Evolutionary conservation across 2,113 vertebrate genomes (phyloP).

Genomic region (Pogona vitticeps): DNA sequence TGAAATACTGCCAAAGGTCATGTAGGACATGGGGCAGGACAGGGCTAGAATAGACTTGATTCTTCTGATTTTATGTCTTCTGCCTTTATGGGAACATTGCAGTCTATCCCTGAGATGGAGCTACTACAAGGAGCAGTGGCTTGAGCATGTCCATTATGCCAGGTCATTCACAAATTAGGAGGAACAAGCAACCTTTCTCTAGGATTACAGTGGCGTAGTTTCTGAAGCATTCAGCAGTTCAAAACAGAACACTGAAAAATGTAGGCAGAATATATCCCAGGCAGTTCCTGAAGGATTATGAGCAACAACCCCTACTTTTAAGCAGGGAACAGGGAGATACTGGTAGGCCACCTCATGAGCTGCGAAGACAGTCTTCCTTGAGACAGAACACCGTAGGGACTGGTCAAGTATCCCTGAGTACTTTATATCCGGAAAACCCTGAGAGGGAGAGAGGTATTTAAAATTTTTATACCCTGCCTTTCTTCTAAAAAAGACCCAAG

Average conservation of each 20-base stretch:
- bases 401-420: too few relatives aligned
- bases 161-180: too few relatives aligned
- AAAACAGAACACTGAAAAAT: background rate
- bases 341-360: background rate
- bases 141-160: too few relatives aligned
- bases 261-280: background rate
- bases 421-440: too few relatives aligned
- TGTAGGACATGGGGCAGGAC: background rate
- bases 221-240: background rate
- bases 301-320: background rate
- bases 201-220: background rate
- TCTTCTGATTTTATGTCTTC: background rate
- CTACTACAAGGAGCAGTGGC: background rate
- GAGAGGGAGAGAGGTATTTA: too few relatives aligned
- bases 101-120: too few relatives aligned
- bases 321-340: background rate
- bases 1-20: background rate
- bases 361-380: background rate
- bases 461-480: too few relatives aligned
- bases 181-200: background rate
- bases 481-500: too few relatives aligned
- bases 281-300: background rate
- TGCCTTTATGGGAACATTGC: background rate
- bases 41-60: background rate
- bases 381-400: too few relatives aligned